Evolutionary conservation across 1,140 invertebrate species (phyloP).

Genomic region (Leguminivora glycinivorella): DNA sequence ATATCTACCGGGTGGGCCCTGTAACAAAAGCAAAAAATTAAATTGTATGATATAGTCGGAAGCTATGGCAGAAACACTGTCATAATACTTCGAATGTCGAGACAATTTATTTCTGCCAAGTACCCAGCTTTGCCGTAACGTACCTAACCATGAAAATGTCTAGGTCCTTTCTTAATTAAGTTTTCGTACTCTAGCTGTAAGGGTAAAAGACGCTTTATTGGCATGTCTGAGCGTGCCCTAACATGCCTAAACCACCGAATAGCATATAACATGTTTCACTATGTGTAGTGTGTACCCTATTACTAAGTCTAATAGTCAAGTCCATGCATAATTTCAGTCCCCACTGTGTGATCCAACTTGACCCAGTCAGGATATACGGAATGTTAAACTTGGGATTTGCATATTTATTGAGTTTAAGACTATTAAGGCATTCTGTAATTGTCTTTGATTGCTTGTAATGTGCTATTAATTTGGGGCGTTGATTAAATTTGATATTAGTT

Average conservation of each 20-base stretch:
- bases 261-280: background rate
- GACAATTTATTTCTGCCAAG: no score
- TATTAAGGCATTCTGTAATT: conserved; percentile 17
- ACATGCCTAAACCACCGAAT: background rate
- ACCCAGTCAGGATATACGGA: conserved; percentile 14
- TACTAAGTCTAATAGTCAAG: conserved; percentile 10
- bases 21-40: no score
- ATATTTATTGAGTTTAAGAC: conserved; percentile 26
- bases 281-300: background rate
- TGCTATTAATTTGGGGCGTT: conserved; percentile 8
- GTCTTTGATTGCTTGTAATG: background rate
- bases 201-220: background rate
- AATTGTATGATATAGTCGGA: no score
- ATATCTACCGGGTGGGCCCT: no score
- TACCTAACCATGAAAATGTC: background rate
- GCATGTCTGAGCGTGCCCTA: background rate
- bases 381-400: conserved; percentile 25
- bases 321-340: conserved; percentile 3
- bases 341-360: conserved; percentile 8
- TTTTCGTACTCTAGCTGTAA: background rate
- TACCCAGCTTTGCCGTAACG: no score
- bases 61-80: no score
- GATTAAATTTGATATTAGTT: background rate
- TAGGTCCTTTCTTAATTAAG: background rate
- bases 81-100: no score